Conservation (phyloP, 2,113 vertebrate genomes). For the Glaucidium brasilianum region DNA sequence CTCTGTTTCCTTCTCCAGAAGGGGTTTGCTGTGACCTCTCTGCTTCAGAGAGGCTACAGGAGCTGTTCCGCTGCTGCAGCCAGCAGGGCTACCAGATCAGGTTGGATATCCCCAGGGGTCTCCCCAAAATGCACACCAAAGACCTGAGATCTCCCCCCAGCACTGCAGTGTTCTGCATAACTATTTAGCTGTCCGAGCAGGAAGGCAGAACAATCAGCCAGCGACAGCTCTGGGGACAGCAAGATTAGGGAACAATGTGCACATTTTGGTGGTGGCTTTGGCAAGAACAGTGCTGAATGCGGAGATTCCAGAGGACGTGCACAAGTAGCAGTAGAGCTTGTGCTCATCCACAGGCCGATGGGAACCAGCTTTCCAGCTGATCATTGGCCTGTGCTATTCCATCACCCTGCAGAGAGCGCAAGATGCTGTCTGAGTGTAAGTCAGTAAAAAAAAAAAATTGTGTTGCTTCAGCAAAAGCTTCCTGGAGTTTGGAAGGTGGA, state of each 20-base stretch:
- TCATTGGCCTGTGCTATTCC: background rate
- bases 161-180: background rate
- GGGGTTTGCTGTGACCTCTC: background rate
- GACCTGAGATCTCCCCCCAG: background rate
- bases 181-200: background rate
- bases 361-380: background rate
- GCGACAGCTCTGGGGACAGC: background rate
- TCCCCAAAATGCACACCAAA: background rate
- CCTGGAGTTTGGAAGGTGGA: background rate
- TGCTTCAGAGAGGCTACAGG: background rate
- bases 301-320: background rate
- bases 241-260: background rate
- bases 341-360: background rate
- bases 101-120: background rate
- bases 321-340: background rate
- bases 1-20: background rate
- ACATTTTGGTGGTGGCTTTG: constrained; percentile 32
- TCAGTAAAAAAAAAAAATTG: background rate
- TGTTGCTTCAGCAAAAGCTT: background rate
- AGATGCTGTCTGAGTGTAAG: background rate
- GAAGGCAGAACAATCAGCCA: background rate
- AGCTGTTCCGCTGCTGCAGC: background rate
- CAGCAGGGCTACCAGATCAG: background rate
- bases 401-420: background rate
- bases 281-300: constrained; percentile 30